Percentiles rank a stretch among this genome's conserved stretches.
Evolutionary conservation across 2,888 invertebrate species (phyloP).

Genomic region (Meloe dianella): DNA sequence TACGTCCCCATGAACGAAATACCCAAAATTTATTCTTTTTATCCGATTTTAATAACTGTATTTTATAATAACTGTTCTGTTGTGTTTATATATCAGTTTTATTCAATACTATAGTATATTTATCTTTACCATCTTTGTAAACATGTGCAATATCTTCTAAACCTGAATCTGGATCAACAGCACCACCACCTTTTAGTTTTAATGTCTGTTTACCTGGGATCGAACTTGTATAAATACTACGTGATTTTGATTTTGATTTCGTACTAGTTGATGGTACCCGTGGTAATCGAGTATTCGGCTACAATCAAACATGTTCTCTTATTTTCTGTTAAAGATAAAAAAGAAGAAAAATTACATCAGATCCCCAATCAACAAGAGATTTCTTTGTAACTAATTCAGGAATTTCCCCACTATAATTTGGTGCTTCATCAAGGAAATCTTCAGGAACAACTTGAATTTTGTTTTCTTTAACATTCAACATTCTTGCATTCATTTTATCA

Average conservation of each 20-base stretch:
- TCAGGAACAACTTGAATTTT: conserved; percentile 84
- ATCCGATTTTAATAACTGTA: conserved; percentile 87
- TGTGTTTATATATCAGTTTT: conserved; percentile 84
- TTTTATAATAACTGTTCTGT: conserved; percentile 93
- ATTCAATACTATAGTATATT: conserved; percentile 82
- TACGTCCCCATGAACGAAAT: conserved; percentile 89
- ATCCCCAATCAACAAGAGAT: conserved; percentile 83
- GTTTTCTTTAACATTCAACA: conserved; percentile 68
- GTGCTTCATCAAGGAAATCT: conserved; percentile 73
- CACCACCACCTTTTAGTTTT: conserved; percentile 79
- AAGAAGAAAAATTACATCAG: conserved; percentile 68
- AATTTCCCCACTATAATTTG: conserved; percentile 67
- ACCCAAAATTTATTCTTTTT: conserved; percentile 63
- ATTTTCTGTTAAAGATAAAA: not conserved
- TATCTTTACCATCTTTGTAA: conserved; percentile 64
- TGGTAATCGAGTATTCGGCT: conserved; percentile 54
- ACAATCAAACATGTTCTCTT: conserved; percentile 19
- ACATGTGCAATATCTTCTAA: conserved; percentile 82
- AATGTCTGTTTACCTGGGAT: conserved; percentile 69
- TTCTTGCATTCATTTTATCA: conserved; percentile 69
- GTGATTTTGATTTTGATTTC: conserved; percentile 49
- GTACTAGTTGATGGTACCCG: conserved; percentile 46
- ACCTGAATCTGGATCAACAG: conserved; percentile 91
- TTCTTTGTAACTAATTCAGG: conserved; percentile 72
- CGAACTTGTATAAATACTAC: conserved; percentile 60